Percentiles rank a stretch among this genome's conserved stretches.
These are phyloP conservation scores for Halcyon senegalensis DNA, from an alignment of 2,113 vertebrate species.

Conservation along the genomic window DNA sequence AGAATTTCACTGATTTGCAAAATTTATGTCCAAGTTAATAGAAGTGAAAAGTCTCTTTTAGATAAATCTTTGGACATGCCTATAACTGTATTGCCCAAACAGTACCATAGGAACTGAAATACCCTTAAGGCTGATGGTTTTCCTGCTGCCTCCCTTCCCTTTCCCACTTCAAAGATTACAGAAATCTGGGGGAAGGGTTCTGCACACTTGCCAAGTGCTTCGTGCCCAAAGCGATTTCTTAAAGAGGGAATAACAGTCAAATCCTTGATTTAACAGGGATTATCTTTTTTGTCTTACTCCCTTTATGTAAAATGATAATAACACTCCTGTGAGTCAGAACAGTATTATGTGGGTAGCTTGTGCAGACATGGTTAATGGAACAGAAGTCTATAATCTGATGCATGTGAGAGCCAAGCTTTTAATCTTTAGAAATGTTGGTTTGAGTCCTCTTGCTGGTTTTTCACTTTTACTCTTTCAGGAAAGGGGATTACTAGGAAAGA, in stretches of 20 bases:
- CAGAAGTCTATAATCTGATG: not conserved
- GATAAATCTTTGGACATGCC: not conserved
- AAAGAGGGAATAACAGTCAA: not conserved
- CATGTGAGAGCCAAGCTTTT: not conserved
- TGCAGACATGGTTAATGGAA: not conserved
- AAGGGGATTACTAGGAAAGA: not conserved
- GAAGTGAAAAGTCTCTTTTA: not conserved
- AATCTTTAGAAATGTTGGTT: not conserved
- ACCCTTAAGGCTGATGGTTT: fast-evolving
- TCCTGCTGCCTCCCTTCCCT: not conserved
- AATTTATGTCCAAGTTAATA: not conserved
- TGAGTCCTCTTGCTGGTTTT: not conserved
- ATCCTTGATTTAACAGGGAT: not conserved
- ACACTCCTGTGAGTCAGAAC: not conserved
- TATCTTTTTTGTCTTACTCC: not conserved
- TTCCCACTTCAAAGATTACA: not conserved
- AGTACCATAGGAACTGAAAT: not conserved
- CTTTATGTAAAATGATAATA: not conserved
- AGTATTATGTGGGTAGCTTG: not conserved
- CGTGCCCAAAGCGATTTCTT: not conserved
- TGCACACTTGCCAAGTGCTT: not conserved
- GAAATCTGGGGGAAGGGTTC: not conserved
- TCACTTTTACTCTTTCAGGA: not conserved
- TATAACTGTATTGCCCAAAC: not conserved
- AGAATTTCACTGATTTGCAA: not conserved